Conservation (phyloP, 1,140 invertebrate genomes). For the Zaprionus camerounensis region DNA sequence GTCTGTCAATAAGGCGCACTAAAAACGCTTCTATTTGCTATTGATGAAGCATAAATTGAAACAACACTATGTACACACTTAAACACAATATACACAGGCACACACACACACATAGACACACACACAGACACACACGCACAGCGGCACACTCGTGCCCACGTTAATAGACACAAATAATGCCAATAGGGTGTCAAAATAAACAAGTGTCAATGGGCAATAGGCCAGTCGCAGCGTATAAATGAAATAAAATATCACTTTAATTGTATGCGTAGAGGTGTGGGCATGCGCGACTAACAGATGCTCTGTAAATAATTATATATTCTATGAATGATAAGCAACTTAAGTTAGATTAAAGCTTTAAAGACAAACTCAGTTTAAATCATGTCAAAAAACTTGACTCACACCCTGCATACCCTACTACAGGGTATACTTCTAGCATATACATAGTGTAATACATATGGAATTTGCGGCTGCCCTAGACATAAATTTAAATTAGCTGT, state of each 20-base stretch:
- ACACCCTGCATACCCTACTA: neutral
- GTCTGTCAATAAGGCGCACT: neutral
- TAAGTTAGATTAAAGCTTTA: neutral
- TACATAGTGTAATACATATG: slow-evolving; percentile 47
- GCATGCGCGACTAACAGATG: neutral
- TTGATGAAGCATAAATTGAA: slow-evolving; percentile 6
- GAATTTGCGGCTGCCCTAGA: slow-evolving; percentile 64
- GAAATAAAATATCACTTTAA: slow-evolving; percentile 59
- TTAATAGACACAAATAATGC: slow-evolving; percentile 25
- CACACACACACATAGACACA: slow-evolving; percentile 14
- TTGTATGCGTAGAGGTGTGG: slow-evolving; percentile 20
- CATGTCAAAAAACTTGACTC: neutral
- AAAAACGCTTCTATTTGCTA: neutral
- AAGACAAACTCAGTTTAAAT: neutral
- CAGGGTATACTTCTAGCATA: slow-evolving; percentile 5
- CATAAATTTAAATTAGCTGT: slow-evolving; percentile 79
- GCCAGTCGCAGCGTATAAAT: slow-evolving; percentile 48
- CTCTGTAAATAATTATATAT: neutral
- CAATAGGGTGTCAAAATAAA: slow-evolving; percentile 73
- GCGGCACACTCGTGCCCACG: neutral
- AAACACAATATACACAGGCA: slow-evolving; percentile 2
- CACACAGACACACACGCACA: neutral
- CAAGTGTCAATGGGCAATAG: slow-evolving; percentile 75
- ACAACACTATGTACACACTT: neutral
- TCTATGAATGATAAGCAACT: too few relatives aligned